Base-by-base conservation (phyloP, 2,888 invertebrate species). In the Campoletis raptor region DNA sequence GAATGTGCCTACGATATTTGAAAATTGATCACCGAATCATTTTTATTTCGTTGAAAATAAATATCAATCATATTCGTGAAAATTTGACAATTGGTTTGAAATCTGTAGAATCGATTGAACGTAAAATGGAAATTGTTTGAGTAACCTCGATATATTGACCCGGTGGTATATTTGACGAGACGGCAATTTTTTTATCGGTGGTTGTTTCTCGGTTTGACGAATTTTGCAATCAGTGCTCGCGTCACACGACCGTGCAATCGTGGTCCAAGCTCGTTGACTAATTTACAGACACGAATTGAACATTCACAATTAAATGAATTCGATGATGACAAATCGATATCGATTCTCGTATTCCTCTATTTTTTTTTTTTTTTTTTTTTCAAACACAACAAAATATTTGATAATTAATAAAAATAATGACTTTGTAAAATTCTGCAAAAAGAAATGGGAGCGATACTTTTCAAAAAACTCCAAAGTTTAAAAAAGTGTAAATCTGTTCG, bases 211-310 rank as follows among this genome's bases (percentile, higher is more conserved):
- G 36, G 54, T 37, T 45, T 69, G 30, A 8, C 36, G 70, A 24
- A 52, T 70, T 57, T 79, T 61, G 67, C 72, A 80, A 77, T 81
- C 69, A 48, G 24, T 10, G 21, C 30, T 24, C 12, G 40, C 21
- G 42, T 40, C 24, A 21, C 36, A 37, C 21, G 69, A 64, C 64
- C 45, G 61, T 37, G 52, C 37, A 81, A 57, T 77, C 18, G 66
- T 36, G 45, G 70, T 76, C 87, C 86, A 87, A 89, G 88, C 89
- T 86, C 85, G 88, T 87, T 86, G 85, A 89, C 87, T 77, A 76
- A 70, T 70, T 86, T 82, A 87, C 79, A 82, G 72, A 85, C 79
- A 85, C 81, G 85, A 88, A 86, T 81, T 76, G 42, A 74, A 86
- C 70, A 87, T 85, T 72, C 67, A 78, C 80, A 45, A 83, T 88